Base-by-base conservation (phyloP, 2,797 vertebrate genomes). In the Bradypodion ventrale region DNA sequence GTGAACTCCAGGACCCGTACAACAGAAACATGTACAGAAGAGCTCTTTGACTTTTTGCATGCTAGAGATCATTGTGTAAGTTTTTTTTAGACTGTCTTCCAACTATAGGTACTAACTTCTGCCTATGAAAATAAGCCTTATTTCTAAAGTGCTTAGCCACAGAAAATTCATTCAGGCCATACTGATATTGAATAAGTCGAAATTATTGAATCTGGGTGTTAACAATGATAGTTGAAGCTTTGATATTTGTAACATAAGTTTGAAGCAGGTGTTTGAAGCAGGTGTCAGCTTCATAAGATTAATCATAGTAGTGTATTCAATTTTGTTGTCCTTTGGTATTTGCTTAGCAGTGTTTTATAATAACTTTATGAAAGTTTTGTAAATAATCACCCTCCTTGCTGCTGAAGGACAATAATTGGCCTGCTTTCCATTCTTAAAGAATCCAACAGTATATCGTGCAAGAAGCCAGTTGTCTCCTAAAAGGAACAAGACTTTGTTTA, bases 61-160 rank as follows among this genome's bases (percentile, higher is more conserved):
- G 97, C 98, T 79, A 95, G 97, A 85, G 98, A 98, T 93, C 98
- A 98, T 91, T 99, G 98, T 35, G 98, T 98, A 93, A 97, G 98
- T 46, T 35, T 29, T 29, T n/a, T 76, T 49, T 9, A 62, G 42
- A 27, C 42, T 52, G 32, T 70, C 27, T 77, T 62, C 12, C 69
- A 37, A 37, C 1, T 42, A 27, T 72, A 25, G 60, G 49, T n/a
- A 46, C 52, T 78, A 21, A 16, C 21, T 40, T 78, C 35, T 63
- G 16, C 1, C 7, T 37, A 6, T 76, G 52, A 49, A 12, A 77
- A 68, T n/a, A 15, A 40, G 29, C 3, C 19, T 44, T 44, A 32
- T 46, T 52, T 76, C 29, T 49, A 52, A 5, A 49, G 8, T 62
- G 23, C 15, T 62, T 8, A 78, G n/a, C 25, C 37, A 44, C 7